Evolutionary conservation across 2,113 vertebrate species (phyloP).

Genomic region (Xiphophorus maculatus): DNA sequence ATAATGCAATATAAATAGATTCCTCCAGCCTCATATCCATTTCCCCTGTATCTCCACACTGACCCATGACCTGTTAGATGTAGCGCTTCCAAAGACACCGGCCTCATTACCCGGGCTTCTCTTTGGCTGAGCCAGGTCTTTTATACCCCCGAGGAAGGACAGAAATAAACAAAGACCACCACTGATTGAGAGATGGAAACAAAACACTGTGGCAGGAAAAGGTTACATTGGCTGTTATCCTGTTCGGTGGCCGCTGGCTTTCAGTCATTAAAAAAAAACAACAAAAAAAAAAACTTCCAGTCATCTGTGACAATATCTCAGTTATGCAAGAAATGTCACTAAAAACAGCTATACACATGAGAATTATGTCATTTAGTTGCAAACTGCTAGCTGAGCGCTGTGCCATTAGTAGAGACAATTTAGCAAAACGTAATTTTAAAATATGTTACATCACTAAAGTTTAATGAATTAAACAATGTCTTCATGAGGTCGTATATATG

Average conservation of each 20-base stretch:
- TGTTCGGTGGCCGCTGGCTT: constrained; percentile 40
- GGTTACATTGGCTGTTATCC: constrained; percentile 54
- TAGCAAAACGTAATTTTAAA: neutral
- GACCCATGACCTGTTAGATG: constrained; percentile 70
- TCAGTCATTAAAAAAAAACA: constrained; percentile 34
- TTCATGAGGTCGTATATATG: too few species aligned
- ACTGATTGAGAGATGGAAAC: constrained; percentile 63
- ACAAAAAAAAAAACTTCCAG: constrained; percentile 2
- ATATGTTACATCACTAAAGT: neutral
- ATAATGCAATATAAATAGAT: constrained; percentile 69
- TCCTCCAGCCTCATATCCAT: constrained; percentile 56
- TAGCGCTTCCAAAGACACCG: constrained; percentile 61
- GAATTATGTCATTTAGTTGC: constrained; percentile 13
- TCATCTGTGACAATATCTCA: constrained; percentile 28
- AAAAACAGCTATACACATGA: constrained; percentile 2
- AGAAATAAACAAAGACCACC: constrained; percentile 70
- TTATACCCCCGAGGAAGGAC: constrained; percentile 73
- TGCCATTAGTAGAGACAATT: neutral
- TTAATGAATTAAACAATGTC: too few species aligned
- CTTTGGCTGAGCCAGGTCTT: constrained; percentile 55
- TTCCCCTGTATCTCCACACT: constrained; percentile 53
- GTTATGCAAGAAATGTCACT: constrained; percentile 37
- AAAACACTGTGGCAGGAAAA: constrained; percentile 60
- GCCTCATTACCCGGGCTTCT: constrained; percentile 73
- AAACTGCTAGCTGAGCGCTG: neutral